Evolutionary conservation across 2,888 invertebrate genomes (phyloP).

Genomic region (Clitarchus hookeri): DNA sequence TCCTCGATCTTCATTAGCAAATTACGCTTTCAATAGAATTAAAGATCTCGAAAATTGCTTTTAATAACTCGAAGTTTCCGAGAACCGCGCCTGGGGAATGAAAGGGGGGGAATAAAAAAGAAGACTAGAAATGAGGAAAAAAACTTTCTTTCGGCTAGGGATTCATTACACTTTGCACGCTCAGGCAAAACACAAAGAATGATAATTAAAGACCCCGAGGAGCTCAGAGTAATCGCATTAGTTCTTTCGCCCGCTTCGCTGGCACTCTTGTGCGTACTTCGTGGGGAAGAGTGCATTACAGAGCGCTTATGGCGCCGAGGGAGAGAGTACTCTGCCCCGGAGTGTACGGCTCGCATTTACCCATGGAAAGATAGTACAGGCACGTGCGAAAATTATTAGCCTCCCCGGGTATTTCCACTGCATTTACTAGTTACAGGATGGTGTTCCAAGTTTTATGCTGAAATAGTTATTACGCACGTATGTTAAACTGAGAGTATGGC

Average conservation of each 20-base stretch:
- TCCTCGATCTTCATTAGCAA: background rate
- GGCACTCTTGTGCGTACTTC: background rate
- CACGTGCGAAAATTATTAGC: background rate
- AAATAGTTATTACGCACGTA: background rate
- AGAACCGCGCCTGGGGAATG: background rate
- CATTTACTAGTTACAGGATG: background rate
- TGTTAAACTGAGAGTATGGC: too few relatives aligned
- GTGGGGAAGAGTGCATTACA: too few relatives aligned
- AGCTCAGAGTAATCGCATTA: conserved; percentile 14
- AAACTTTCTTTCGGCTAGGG: background rate
- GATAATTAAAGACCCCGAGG: background rate
- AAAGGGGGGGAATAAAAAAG: background rate
- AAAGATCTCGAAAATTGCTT: conserved; percentile 6
- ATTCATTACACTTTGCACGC: conserved; percentile 14
- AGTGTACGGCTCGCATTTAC: background rate
- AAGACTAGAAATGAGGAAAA: too few relatives aligned
- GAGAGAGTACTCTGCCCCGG: background rate
- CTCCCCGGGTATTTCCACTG: background rate
- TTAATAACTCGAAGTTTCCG: background rate
- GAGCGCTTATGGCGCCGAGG: too few relatives aligned
- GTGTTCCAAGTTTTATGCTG: background rate
- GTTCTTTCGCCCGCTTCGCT: conserved; percentile 2
- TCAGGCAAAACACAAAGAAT: conserved; percentile 4
- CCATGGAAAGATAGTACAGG: background rate
- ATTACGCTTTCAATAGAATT: conserved; percentile 5